Base-by-base conservation (phyloP, 2,797 vertebrate genomes). In the Pangasius krempfi region DNA sequence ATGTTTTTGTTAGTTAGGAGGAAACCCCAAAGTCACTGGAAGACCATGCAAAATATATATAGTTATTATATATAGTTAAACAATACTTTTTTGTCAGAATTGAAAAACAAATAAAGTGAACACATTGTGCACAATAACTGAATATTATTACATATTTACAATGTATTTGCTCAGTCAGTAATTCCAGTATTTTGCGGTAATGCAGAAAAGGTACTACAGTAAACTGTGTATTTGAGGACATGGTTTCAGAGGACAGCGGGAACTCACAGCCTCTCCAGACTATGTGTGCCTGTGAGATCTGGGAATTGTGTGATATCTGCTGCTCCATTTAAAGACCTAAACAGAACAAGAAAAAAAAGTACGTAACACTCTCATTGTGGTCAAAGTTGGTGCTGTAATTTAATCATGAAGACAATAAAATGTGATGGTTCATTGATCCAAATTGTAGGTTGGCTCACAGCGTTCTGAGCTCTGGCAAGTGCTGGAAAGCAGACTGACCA, bases 221-320 rank as follows among this genome's bases (percentile, higher is more conserved):
- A 73, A 84, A 86, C 40, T 37, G 47, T 87, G 80, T 87, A 80
- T 83, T 80, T 68, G 70, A 30, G 86, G 86, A 87, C 66, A 79
- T 89, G 66, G 84, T 72, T 56, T 85, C n/a, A 70, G 40, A 64
- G 25, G 5, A 16, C n/a, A 52, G 40, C 18, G 82, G 58, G 40
- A 78, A 96, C 98, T 97, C 94, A 99, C 98, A 98, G 92, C 90
- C 97, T 98, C 92, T 99, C 97, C 91, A 99, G 94, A 91, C 96
- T 97, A 52, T 93, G 95, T 88, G 98, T 98, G 92, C 97, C 98
- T 13, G 96, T 97, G 91, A 99, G 95, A 93, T 98, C 97, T 92
- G 97, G 98, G 94, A 99, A 98, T 90, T 97, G 96, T 25, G 95
- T 97, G 93, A 99, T 96, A 90, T 98, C 96, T 5, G 97, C 97